A percentile compares a stretch with the other conserved stretches of the same genome.
phyloP scores from a whole-genome alignment of 1,140 invertebrate genomes.

The Cydia splendana region DNA sequence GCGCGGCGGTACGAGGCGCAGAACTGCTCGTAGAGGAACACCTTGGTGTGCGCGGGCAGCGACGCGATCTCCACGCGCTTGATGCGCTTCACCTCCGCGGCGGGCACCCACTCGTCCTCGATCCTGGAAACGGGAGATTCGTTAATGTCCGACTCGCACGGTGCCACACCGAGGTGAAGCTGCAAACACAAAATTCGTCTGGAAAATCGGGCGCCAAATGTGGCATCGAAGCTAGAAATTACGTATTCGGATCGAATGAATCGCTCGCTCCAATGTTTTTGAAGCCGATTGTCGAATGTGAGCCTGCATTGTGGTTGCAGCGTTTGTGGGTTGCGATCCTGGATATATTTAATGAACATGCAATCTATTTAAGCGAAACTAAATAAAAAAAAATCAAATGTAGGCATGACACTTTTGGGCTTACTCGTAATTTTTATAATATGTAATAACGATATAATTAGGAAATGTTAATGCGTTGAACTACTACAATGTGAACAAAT shows the following conservation, averaged over 20 bases:
- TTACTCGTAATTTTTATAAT: too few species aligned
- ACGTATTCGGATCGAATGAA: neutral
- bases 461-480: conserved; percentile 1
- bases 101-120: conserved; percentile 74
- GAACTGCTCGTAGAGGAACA: conserved; percentile 67
- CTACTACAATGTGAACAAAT: neutral
- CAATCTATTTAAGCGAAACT: conserved; percentile 2
- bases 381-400: conserved; percentile 20
- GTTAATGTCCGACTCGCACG: neutral
- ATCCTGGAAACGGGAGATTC: conserved; percentile 51
- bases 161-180: conserved; percentile 65
- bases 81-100: conserved; percentile 58
- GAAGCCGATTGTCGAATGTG: neutral
- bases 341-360: neutral
- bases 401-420: too few species aligned
- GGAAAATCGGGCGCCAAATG: conserved; percentile 35
- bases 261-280: neutral
- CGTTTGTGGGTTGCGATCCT: conserved; percentile 65
- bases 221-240: conserved; percentile 35
- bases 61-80: conserved; percentile 64
- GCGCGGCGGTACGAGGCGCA: conserved; percentile 57
- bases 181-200: conserved; percentile 61
- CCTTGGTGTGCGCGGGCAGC: conserved; percentile 60
- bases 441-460: neutral
- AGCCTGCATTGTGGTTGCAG: conserved; percentile 65